These are phyloP conservation scores for Catostomus latipinnis DNA, from an alignment of 2,797 vertebrate species.

Conservation along the genomic window DNA sequence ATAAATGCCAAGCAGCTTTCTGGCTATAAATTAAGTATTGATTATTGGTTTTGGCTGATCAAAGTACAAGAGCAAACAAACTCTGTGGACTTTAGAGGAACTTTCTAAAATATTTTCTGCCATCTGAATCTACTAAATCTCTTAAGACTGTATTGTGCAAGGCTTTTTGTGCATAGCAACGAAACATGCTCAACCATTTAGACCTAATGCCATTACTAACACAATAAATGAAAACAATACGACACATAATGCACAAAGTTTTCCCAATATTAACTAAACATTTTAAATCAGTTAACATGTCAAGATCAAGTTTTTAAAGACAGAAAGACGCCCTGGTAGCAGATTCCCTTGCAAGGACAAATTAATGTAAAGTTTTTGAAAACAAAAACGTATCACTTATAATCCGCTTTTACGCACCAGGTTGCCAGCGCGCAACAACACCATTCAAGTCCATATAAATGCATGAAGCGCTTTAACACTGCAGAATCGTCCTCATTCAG, in stretches of 20 bases:
- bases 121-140: slow-evolving; percentile 36
- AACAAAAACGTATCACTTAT: not conserved
- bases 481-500: not conserved
- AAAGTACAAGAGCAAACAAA: slow-evolving; percentile 3
- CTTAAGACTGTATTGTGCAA: slow-evolving; percentile 17
- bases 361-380: not conserved
- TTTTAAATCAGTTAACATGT: not conserved
- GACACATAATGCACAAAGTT: not conserved
- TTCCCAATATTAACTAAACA: not conserved
- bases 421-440: not conserved
- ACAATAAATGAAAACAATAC: not conserved
- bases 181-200: not conserved
- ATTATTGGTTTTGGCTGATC: not conserved
- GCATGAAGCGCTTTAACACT: not conserved
- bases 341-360: not conserved
- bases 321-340: not conserved
- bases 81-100: not conserved
- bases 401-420: not conserved
- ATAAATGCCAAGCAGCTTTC: not conserved
- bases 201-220: not conserved
- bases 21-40: not conserved
- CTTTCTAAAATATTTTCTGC: not conserved
- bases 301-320: not conserved
- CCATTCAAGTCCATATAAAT: not conserved
- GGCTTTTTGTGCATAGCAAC: not conserved